Conservation (phyloP, 1,140 invertebrate genomes). For the Matsumurasca onukii region DNA sequence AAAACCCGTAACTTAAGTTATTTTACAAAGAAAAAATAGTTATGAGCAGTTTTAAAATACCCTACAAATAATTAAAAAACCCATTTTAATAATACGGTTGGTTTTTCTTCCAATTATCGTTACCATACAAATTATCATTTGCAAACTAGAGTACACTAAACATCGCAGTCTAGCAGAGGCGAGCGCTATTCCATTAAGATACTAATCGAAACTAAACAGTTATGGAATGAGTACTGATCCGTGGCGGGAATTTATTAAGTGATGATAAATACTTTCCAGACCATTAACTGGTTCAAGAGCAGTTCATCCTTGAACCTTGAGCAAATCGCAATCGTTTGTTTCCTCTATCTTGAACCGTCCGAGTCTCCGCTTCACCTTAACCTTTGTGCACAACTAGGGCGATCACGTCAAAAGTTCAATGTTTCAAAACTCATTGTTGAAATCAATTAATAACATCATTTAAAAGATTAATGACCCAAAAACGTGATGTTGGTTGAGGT, state of each 20-base stretch:
- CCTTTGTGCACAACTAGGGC: not conserved
- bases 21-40: too few species aligned
- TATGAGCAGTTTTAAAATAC: too few species aligned
- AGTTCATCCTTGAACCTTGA: not conserved
- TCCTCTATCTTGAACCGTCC: not conserved
- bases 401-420: not conserved
- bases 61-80: too few species aligned
- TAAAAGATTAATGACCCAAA: too few species aligned
- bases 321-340: not conserved
- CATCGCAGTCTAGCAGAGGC: too few species aligned
- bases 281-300: conserved; percentile 4
- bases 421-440: not conserved
- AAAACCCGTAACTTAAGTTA: too few species aligned
- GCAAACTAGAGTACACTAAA: too few species aligned
- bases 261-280: conserved; percentile 12
- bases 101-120: too few species aligned
- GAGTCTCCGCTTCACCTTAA: not conserved
- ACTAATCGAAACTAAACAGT: not conserved
- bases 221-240: conserved; percentile 17
- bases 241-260: conserved; percentile 10
- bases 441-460: not conserved
- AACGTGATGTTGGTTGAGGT: too few species aligned
- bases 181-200: too few species aligned
- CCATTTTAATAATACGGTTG: too few species aligned
- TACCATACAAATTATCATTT: too few species aligned